Base-by-base conservation (phyloP, 2,113 vertebrate species). In the Alosa alosa region DNA sequence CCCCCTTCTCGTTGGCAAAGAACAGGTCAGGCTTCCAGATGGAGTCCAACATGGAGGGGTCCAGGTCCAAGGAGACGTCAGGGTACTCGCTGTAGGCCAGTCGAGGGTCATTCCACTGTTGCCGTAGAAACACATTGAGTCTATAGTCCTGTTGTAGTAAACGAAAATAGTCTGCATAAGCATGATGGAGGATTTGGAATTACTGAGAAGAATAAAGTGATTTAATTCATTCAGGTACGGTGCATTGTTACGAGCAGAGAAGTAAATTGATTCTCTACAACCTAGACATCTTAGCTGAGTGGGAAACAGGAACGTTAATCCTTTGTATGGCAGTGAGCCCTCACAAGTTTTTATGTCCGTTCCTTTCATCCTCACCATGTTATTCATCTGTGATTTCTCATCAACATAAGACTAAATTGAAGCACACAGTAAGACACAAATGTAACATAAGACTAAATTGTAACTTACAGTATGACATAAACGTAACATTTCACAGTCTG, bases 1-100 rank as follows among this genome's bases (percentile, higher is more conserved):
- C 97, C 75, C 97, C 97, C 91, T 99, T 99, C 90, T 99, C 97
- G 0, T 99, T 99, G 89, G 97, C 97, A 0, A 99, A 98, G 95
- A 98, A 99, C 86, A 99, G 89, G 86, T 99, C 97, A 4, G 97
- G 97, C 91, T 98, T 99, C 97, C 97, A 98, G 93, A 98, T 98
- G 81, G 97, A 98, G 92, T 98, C 97, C 0, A 98, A 91, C 97
- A 98, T 98, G 88, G 97, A 98, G 9, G 97, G 97, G 86, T 99
- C 96, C 0, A 99, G 94, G 92, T 98, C 97, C 0, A 98, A 94
- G 1, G 96, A 99, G 90, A 97, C 95, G 0, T 98, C 97, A 0
- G 97, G 97, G 91, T 98, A 99, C 90, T 99, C 97, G 0, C 87
- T 94, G 91, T 98, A 99, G 0, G 97, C 95, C 93, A 99, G 92